Evolutionary conservation across 2,797 vertebrate species (phyloP), one percentile per base, ranked within the genome.

Genomic region (Ptychadena robeensis): DNA sequence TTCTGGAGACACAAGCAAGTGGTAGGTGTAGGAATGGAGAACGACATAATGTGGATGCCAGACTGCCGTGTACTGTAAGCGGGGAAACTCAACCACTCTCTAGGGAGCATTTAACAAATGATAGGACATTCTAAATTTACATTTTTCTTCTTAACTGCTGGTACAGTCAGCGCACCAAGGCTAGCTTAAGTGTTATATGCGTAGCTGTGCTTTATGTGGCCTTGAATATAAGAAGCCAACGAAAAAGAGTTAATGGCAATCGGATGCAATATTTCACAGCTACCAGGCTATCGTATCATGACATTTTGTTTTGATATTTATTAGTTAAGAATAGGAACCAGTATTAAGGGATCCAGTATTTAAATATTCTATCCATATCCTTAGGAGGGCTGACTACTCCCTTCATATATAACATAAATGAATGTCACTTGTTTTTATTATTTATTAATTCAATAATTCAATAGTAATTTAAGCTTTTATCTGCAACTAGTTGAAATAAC

Each of bases 1-100:
- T 82, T 53, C 80, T 84, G 64, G 81, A 82, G 32, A 64, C 78
- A 37, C 85, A 73, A 86, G 31, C 82, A 70, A 0, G 1, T 71
- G n/a, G 73, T 66, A 68, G 48, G 65, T 48, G 31, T 65, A 57
- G 35, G 31, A 57, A 37, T 38, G 40, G 70, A 76, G 64, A 57
- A 67, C 25, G 70, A 25, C 32, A 79, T 22, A 3, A 37, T 83
- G 73, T 65, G 81, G 67, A 73, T 66, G 67, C 73, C 9, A 27
- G 22, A 57, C 53, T 69, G 74, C 48, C 6, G 25, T 27, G 3
- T 75, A 82, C 86, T 86, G 66, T 86, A 0, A 2, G 59, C 67
- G 53, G 86, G 22, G 8, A 83, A 57, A 35, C 22, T 76, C 78
- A 5, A 18, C 7, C 67, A 70, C 72, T 8, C 30, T 78, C 76